These are phyloP conservation scores for Actenoides hombroni DNA, from an alignment of 2,113 vertebrate genomes.

Conservation along the genomic window DNA sequence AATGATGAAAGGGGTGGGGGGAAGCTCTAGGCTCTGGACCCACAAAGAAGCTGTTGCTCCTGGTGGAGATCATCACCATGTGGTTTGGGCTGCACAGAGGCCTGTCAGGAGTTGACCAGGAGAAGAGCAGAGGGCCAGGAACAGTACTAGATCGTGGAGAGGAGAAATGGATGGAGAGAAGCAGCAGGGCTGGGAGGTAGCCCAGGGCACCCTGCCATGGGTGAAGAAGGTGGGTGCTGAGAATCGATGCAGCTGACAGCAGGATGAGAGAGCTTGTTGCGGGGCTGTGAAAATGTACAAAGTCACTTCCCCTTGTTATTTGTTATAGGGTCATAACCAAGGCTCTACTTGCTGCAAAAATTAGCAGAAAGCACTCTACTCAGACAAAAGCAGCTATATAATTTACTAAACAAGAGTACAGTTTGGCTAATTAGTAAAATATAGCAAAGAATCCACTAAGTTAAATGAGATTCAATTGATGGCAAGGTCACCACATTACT, in stretches of 20 bases:
- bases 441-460: too few relatives aligned
- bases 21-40: neutral
- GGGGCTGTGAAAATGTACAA: too few relatives aligned
- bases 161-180: neutral
- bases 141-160: accelerated
- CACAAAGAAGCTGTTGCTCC: neutral
- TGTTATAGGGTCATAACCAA: too few relatives aligned
- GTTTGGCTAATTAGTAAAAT: too few relatives aligned
- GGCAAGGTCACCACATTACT: too few relatives aligned
- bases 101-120: neutral
- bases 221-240: neutral
- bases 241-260: neutral
- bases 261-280: too few relatives aligned
- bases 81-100: accelerated
- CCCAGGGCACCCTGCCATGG: neutral
- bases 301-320: too few relatives aligned
- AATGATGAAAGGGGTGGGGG: neutral
- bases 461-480: too few relatives aligned
- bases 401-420: too few relatives aligned
- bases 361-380: too few relatives aligned
- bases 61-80: neutral
- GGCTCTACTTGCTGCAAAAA: too few relatives aligned
- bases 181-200: neutral
- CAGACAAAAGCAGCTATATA: too few relatives aligned
- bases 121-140: neutral